Conservation (phyloP, 2,797 vertebrate genomes). For the Choloepus didactylus region DNA sequence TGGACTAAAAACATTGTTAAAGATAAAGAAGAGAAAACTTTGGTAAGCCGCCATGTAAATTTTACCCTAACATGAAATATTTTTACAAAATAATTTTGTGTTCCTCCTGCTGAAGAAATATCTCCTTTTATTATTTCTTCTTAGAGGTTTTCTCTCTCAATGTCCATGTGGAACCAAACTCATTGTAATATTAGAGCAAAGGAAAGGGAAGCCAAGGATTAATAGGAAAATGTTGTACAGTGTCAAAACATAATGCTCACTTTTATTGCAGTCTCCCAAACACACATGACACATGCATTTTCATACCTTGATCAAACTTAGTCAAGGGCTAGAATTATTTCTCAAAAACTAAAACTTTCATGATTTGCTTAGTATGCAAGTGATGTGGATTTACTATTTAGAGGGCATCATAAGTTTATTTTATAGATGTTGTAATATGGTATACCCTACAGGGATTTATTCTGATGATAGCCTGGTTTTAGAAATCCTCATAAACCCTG, state of each 20-base stretch:
- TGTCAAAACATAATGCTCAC: not conserved
- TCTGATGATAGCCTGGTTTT: not conserved
- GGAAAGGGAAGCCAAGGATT: not conserved
- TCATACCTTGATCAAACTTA: not conserved
- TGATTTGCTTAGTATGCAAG: slow-evolving; percentile 10
- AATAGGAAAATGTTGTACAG: not conserved
- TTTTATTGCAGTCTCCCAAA: not conserved
- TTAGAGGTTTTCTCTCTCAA: not conserved
- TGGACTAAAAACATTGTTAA: not conserved
- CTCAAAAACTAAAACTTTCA: not conserved
- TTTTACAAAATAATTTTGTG: not conserved
- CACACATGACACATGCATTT: not conserved
- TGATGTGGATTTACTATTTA: not conserved
- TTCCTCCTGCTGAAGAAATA: not conserved
- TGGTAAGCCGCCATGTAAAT: not conserved
- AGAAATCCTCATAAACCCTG: not conserved
- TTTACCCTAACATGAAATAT: not conserved
- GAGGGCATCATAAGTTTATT: not conserved
- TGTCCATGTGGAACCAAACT: not conserved
- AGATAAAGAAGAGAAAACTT: not conserved
- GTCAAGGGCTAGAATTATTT: not conserved
- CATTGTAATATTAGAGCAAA: not conserved
- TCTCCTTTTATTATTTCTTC: not conserved
- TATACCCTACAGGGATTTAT: not conserved
- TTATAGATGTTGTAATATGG: not conserved